Base-by-base conservation (phyloP, 2,113 vertebrate genomes). In the Synodontis membranacea region DNA sequence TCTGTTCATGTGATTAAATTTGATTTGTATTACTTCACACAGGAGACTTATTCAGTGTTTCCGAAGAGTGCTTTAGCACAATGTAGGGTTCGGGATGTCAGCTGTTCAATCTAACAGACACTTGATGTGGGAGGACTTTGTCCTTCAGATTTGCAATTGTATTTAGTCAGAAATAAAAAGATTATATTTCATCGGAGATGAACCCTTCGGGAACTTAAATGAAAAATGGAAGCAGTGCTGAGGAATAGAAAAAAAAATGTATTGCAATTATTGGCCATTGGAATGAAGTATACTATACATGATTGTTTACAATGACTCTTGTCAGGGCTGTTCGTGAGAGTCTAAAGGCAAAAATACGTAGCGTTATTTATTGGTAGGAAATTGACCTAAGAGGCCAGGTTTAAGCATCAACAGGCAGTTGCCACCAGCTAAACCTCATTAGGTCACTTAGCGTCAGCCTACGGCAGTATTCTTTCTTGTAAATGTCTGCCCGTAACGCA, bases 1-100 rank as follows among this genome's bases (percentile, higher is more conserved):
- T 90, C 87, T 92, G 86, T 90, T 87, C 48, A 70, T 80, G 87
- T 75, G 79, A 88, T 85, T 81, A 46, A 86, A 48, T 82, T 56
- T 52, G 88, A 88, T 83, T 93, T 86, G 70, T 88, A 82, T 93
- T 90, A 86, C 90, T 84, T 84, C 82, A 46, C 86, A 68, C 87
- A 83, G 46, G 85, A 89, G 89, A 87, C 83, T 85, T 79, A 31
- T 88, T 44, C 86, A 56, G 80, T 21, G 3, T 83, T 70, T 83
- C 48, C 75, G 39, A 8, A 50, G 28, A 87, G 37, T 21, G 8
- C 23, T 74, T 80, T 86, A 72, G 58, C 66, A 62, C 42, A 84
- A 68, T 83, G n/a, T 31, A 52, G 46, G 52, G 28, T 80, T 58
- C 19, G 81, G 48, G 81, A 66, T 64, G 34, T 46, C n/a, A 75